phyloP scores from a whole-genome alignment of 2,797 vertebrate species.

The Podargus strigoides region DNA sequence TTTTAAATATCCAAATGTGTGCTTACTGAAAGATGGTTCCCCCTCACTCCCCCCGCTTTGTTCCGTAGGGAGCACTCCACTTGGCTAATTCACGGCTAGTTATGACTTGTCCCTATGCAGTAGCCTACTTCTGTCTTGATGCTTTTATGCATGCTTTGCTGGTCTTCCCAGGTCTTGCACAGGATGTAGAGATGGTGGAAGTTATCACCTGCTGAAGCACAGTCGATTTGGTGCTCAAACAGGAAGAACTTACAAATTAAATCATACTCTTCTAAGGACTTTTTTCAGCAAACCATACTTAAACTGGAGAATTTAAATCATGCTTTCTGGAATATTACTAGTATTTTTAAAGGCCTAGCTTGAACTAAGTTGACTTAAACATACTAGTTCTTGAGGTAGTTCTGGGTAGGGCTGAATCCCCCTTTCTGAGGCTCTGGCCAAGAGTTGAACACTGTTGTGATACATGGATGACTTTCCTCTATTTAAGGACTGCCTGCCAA shows the following conservation, averaged over 20 bases:
- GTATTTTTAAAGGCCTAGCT: neutral
- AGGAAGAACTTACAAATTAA: neutral
- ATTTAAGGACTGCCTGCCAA: neutral
- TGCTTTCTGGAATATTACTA: neutral
- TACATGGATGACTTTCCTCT: neutral
- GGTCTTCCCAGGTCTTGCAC: neutral
- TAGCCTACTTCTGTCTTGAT: neutral
- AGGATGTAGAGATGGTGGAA: neutral
- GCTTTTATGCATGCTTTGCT: neutral
- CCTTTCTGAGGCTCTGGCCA: neutral
- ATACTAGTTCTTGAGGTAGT: neutral
- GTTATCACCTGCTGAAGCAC: neutral
- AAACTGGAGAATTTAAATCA: neutral
- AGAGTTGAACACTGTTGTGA: neutral
- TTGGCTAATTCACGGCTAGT: rapidly evolving
- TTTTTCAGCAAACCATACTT: neutral
- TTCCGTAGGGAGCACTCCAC: neutral
- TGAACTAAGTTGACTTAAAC: neutral
- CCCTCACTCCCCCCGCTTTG: neutral
- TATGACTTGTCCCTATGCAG: neutral
- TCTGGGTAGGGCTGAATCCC: neutral
- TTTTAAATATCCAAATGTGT: neutral
- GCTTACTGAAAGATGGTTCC: constrained; percentile 7
- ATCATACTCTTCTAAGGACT: neutral
- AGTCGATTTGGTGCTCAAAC: neutral